Conservation (phyloP, 2,113 vertebrate species). For the Microcebus griseorufus region DNA sequence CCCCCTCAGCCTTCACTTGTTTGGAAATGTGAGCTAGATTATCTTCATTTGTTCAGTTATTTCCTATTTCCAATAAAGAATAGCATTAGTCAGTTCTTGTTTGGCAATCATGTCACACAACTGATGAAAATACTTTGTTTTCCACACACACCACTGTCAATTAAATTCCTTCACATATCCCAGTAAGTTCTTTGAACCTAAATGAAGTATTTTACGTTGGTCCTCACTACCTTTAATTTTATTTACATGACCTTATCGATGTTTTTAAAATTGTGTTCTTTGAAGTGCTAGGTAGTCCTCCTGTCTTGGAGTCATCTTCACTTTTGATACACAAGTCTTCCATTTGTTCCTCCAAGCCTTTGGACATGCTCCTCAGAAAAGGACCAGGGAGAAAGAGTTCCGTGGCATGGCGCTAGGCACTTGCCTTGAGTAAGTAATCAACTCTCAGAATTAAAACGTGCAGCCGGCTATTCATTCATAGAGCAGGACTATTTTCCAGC, state of each 20-base stretch:
- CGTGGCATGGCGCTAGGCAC: background rate
- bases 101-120: background rate
- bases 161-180: background rate
- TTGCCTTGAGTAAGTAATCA: background rate
- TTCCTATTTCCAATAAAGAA: constrained; percentile 32
- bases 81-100: background rate
- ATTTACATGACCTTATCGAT: background rate
- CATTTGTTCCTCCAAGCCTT: background rate
- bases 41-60: background rate
- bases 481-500: background rate
- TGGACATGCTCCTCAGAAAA: background rate
- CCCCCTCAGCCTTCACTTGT: background rate
- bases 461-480: background rate
- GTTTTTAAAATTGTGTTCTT: background rate
- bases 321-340: background rate
- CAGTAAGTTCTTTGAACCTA: background rate
- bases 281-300: background rate
- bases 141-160: background rate
- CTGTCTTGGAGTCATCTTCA: background rate
- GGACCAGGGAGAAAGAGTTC: background rate
- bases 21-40: background rate
- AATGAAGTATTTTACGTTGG: constrained; percentile 21
- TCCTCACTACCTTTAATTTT: background rate
- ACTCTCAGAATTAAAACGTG: background rate
- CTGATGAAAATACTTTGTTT: background rate